Evolutionary conservation across 2,797 vertebrate species (phyloP).

Genomic region (Halcyon leucocephala): DNA sequence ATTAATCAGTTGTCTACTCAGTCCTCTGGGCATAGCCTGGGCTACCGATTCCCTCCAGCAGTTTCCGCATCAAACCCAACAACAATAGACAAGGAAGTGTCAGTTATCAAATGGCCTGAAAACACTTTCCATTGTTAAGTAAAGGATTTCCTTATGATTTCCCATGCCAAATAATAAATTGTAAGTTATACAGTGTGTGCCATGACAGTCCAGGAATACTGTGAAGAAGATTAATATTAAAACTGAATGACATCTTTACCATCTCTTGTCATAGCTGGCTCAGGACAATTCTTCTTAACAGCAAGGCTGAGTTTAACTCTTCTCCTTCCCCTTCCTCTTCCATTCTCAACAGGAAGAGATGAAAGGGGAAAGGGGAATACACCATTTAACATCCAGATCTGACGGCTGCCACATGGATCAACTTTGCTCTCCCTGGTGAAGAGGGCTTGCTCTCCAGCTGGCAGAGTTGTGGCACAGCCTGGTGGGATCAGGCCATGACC

Average conservation of each 20-base stretch:
- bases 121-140: conserved; percentile 64
- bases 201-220: not conserved
- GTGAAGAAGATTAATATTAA: not conserved
- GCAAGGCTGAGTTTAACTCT: not conserved
- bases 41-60: not conserved
- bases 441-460: not conserved
- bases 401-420: accelerated
- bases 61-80: not conserved
- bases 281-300: not conserved
- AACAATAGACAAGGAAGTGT: conserved; percentile 70
- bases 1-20: conserved; percentile 2
- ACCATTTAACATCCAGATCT: accelerated
- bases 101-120: conserved; percentile 34
- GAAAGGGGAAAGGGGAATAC: not conserved
- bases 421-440: not conserved
- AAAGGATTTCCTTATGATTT: conserved; percentile 71
- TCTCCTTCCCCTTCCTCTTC: not conserved
- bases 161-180: conserved; percentile 59
- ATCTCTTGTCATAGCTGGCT: not conserved
- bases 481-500: not conserved
- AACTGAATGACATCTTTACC: not conserved
- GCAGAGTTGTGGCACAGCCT: not conserved
- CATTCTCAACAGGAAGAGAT: not conserved
- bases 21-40: conserved; percentile 23
- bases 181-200: not conserved